These are phyloP conservation scores for Eurois occulta DNA, from an alignment of 2,888 invertebrate species.

Conservation along the genomic window DNA sequence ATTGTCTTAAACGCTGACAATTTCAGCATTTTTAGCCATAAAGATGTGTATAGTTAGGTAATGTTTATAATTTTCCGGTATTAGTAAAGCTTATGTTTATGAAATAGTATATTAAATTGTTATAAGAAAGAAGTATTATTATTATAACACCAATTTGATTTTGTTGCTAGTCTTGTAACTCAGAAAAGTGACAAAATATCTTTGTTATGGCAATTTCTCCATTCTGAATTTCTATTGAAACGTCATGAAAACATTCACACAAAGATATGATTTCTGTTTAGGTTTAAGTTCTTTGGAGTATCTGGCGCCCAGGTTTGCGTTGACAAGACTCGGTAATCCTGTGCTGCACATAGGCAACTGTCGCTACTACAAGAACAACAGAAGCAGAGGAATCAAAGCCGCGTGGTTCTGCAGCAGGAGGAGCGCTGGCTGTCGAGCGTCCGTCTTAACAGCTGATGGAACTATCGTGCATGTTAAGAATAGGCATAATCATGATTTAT, in stretches of 20 bases:
- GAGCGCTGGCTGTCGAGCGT: conserved; percentile 69
- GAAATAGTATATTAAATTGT: no score
- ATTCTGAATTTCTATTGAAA: no score
- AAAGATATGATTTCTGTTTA: conserved; percentile 12
- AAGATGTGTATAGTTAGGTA: neutral
- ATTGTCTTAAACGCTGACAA: neutral
- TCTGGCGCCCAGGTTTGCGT: conserved; percentile 29
- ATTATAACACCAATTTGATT: no score
- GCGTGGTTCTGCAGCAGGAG: conserved; percentile 60
- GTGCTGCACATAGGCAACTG: conserved; percentile 58
- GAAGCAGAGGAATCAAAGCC: conserved; percentile 58
- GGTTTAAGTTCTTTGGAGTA: neutral
- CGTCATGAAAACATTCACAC: neutral
- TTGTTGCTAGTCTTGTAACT: no score
- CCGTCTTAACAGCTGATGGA: conserved; percentile 54
- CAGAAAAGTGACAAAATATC: no score
- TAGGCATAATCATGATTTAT: no score
- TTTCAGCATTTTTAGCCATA: no score
- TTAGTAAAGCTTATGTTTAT: no score
- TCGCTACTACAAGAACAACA: conserved; percentile 59
- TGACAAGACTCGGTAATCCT: conserved; percentile 46
- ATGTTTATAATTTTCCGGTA: no score
- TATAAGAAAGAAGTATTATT: no score
- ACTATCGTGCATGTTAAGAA: no score
- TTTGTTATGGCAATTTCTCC: neutral